Evolutionary conservation across 2,888 invertebrate genomes (phyloP), one percentile per base, ranked within the genome.

Genomic region (Stenolophus ochropezus): DNA sequence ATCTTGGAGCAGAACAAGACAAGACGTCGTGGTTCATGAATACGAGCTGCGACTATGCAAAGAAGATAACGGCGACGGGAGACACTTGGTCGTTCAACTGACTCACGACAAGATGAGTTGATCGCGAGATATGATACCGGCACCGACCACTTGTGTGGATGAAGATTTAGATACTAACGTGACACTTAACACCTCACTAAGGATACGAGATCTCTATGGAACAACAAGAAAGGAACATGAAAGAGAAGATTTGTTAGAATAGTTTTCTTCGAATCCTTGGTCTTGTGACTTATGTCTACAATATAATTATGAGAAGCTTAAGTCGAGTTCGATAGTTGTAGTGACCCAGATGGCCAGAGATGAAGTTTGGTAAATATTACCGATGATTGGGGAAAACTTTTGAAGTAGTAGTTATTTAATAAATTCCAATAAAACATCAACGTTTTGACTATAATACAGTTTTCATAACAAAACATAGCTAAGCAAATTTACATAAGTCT

Each of bases 61-160:
- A 25, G 25, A 18, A 69, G 65, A 69, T 69, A 69, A 69, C 65
- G 65, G 11, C 27, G 65, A 69, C 65, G 27, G 65, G 65, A 27
- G 65, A 33, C 65, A 69, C 65, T 69, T 69, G 14, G 65, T 33
- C 33, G 65, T 69, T 69, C 65, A 16, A 27, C 27, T 69, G 65
- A 69, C 65, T 69, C 65, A 69, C 27, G 65, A 27, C 33, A 11
- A 11, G 20, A 56, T 56, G 56, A 56, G 14, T 69, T 20, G 65
- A 69, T 69, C 65, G 33, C 65, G 11, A 42, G 33, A 42, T 42
- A 42, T 42, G 33, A 42, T 42, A 42, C 33, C 33, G 11, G 33
- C 33, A 42, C 33, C 33, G 11, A 42, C n/a, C 33, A 42, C 8
- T 42, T 42, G 33, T 42, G 11, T 42, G 8, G 33, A 42, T 42